phyloP scores from a whole-genome alignment of 2,888 invertebrate species.

The Micoletzkya japonica region DNA sequence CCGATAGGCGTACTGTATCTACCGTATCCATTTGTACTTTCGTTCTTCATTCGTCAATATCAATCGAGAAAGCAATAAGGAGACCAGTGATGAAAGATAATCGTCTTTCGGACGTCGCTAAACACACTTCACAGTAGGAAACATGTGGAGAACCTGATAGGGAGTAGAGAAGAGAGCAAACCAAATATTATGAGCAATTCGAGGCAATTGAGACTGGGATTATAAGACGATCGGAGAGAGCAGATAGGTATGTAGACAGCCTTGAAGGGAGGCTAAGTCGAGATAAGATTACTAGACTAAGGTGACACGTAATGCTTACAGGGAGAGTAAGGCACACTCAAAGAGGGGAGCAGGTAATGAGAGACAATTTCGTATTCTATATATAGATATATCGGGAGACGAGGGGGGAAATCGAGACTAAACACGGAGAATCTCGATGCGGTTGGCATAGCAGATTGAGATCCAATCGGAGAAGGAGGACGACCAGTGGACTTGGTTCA shows the following conservation, averaged over 20 bases:
- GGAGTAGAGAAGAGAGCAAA: neutral
- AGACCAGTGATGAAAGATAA: too few species aligned
- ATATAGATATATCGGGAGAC: conserved; percentile 4
- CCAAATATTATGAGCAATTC: neutral
- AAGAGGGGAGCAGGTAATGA: neutral
- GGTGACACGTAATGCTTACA: too few species aligned
- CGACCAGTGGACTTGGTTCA: conserved; percentile 62
- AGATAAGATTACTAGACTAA: too few species aligned
- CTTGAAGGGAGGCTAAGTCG: too few species aligned
- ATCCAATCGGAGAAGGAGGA: conserved; percentile 99
- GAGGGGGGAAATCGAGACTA: conserved; percentile 68
- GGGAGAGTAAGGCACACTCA: too few species aligned
- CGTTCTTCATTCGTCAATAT: conserved; percentile 24
- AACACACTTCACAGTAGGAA: neutral
- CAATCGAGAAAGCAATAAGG: neutral
- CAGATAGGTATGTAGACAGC: too few species aligned
- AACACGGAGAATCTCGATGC: conserved; percentile 93
- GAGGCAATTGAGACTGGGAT: neutral
- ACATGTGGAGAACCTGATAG: neutral
- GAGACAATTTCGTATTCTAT: neutral
- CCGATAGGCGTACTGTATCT: neutral
- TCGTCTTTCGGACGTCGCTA: too few species aligned
- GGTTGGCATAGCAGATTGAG: conserved; percentile 97
- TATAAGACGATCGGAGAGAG: neutral
- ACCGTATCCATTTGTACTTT: neutral